Evolutionary conservation across 92 coral and sea anemone species (phyloP).

Genomic region (Pocillopora meandrina): DNA sequence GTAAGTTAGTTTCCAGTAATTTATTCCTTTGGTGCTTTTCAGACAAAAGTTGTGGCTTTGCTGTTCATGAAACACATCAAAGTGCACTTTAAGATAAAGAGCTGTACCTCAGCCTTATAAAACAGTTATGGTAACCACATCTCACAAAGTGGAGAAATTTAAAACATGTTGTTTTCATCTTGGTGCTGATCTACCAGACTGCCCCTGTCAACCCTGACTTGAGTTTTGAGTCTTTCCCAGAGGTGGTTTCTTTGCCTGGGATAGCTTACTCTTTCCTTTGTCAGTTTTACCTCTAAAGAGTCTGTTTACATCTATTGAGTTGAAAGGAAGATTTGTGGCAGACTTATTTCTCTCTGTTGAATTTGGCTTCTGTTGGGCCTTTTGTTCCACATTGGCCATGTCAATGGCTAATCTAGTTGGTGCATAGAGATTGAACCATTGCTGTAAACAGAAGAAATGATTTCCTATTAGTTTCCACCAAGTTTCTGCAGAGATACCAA

Average conservation of each 20-base stretch:
- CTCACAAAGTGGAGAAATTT: too few relatives aligned
- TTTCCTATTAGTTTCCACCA: neutral
- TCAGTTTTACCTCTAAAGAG: constrained; percentile 91
- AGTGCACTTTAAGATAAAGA: too few relatives aligned
- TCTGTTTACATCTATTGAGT: constrained; percentile 82
- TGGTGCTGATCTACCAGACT: constrained; percentile 35
- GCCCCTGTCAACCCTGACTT: constrained; percentile 43
- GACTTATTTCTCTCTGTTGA: constrained; percentile 40
- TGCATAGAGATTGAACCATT: constrained; percentile 98
- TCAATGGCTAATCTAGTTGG: constrained; percentile 88
- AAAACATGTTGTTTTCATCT: constrained; percentile 28
- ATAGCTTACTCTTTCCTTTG: constrained; percentile 61
- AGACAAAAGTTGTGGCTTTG: too few relatives aligned
- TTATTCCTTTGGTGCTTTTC: too few relatives aligned
- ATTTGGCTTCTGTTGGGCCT: constrained; percentile 28
- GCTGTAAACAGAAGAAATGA: constrained; percentile 46
- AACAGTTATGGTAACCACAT: too few relatives aligned
- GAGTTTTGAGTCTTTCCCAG: constrained; percentile 36
- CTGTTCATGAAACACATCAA: too few relatives aligned
- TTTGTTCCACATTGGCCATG: constrained; percentile 34
- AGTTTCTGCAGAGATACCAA: too few relatives aligned
- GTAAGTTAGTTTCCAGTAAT: too few relatives aligned
- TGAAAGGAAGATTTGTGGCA: constrained; percentile 43
- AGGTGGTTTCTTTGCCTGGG: constrained; percentile 74
- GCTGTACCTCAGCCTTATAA: too few relatives aligned